Evolutionary conservation across 2,797 vertebrate species (phyloP), one percentile per base, ranked within the genome.

Genomic region (Pantherophis alleghaniensis): DNA sequence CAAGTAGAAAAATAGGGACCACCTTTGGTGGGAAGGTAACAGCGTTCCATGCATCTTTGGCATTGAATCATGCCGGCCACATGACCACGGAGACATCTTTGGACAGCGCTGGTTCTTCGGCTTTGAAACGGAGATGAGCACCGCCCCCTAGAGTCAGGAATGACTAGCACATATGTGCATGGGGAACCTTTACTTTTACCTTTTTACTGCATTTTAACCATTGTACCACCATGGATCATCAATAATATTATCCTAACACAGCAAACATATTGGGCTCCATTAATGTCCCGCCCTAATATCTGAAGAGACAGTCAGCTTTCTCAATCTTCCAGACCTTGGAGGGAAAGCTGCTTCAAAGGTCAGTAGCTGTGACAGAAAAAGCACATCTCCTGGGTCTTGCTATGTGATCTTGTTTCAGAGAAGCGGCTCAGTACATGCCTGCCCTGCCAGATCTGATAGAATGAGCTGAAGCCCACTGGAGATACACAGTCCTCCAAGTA

Each of bases 31-130:
- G 51, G 51, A 53, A 53, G 9, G 9, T 53, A 53, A 53, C 51
- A 53, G 51, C 7, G 7, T 53, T 53, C 9, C 9, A 0, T 53
- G 51, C 9, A 0, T 0, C 9, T 53, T 53, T 53, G 51, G 9
- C 51, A 1, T 53, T 53, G 1, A 53, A 9, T 53, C 51, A 53
- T 53, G 51, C 7, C 51, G 9, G 51, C 51, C 51, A 53, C 9
- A 53, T 53, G 51, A 10, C 51, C 51, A 53, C 51, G 1, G 9
- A 53, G 51, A 53, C 51, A 1, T 53, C 51, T 53, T 53, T 10
- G 51, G 51, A 53, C 51, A 53, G 51, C 1, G 9, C 51, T 53
- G 51, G 51, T 0, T 53, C 51, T 53, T 53, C 1, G 9, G 51
- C 51, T 53, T 53, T 53, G 51, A 53, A 53, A 53, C 1, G 51